Percentiles rank a stretch among this genome's conserved stretches.
phyloP scores from a whole-genome alignment of 2,888 invertebrate genomes.

The Eupithecia pulchellata region DNA sequence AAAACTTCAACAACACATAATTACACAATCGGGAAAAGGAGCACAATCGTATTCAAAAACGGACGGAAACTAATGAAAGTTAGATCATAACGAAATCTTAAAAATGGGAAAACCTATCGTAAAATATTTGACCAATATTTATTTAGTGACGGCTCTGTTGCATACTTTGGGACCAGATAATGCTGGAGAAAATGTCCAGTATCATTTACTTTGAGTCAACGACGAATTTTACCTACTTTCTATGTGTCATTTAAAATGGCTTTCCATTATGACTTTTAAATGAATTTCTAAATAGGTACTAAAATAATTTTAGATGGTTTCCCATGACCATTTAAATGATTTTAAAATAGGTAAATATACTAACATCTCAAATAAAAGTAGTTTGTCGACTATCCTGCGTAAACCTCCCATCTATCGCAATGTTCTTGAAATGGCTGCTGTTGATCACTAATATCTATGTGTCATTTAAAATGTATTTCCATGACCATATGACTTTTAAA shows the following conservation, averaged over 20 bases:
- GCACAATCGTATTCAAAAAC: neutral
- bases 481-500: neutral
- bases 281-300: no score
- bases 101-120: no score
- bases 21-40: no score
- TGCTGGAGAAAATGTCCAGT: no score
- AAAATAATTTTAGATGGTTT: no score
- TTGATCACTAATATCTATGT: conserved; percentile 75
- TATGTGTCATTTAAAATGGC: neutral
- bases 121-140: no score
- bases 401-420: conserved; percentile 87
- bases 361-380: conserved; percentile 88
- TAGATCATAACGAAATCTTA: no score
- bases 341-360: conserved; percentile 27
- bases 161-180: no score
- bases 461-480: neutral
- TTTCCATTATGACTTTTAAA: neutral
- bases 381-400: conserved; percentile 89
- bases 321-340: neutral
- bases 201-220: no score
- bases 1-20: no score
- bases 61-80: neutral
- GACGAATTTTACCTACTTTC: no score
- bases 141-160: no score
- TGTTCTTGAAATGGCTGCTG: conserved; percentile 90